Base-by-base conservation (phyloP, 2,888 invertebrate species). In the Phortica magna region DNA sequence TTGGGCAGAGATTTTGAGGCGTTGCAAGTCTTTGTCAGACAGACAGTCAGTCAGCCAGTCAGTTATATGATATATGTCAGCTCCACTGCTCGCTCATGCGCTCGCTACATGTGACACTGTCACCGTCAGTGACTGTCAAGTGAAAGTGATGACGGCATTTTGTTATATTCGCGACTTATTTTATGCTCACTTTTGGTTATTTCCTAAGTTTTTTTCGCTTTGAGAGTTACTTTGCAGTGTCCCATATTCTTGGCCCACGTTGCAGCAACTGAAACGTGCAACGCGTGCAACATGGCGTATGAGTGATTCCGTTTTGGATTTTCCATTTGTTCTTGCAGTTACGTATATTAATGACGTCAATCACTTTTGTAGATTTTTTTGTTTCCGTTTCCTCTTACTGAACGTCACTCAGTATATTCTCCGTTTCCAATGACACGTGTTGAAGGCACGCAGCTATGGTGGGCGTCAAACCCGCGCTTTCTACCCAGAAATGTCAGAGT, bases 141-240 rank as follows among this genome's bases (percentile, higher is more conserved):
- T 80, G 83, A 83, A 83, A 87, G 81, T 85, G 84, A 83, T 83
- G 85, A 83, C 78, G 77, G 67, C 82, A 81, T 80, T 82, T 80
- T 80, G 80, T 83, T 75, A 77, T 73, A 2, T 31, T 71, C 53
- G 9, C 17, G n/a, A 39, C 19, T 70, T 19, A 17, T 70, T 65
- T 39, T 65, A 6, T 39, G 10, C 39, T 14, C 9, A n/a, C 2
- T 41, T 65, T 31, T 39, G 12, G 31, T 17, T 67, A 42, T 67
- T 68, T 64, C 31, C 10, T 0, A 6, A 17, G 22, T 4, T 6
- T 67, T 67, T 42, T 12, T 64, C 14, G 14, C 14, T 64, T 64
- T 39, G 31, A 31, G 31, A 39, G 64, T 64, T 39, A 31, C 31
- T 0, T 31, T 31, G n/a, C n/a, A n/a, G 43, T 43, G 43, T 6